Evolutionary conservation across 2,888 invertebrate species (phyloP).

Genomic region (Volucella bombylans): DNA sequence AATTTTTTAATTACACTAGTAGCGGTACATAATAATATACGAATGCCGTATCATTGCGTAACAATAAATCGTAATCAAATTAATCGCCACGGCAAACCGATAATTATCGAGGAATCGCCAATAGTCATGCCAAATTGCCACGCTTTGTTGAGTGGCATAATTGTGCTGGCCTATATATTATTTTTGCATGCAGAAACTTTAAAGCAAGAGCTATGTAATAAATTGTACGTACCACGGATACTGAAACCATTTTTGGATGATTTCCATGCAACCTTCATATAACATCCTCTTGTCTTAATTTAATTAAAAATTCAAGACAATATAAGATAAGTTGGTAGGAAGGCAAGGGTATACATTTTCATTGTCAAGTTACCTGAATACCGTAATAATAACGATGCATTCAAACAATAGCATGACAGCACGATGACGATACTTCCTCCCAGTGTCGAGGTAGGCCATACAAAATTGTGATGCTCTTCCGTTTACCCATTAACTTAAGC

Average conservation of each 20-base stretch:
- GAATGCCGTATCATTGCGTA: slow-evolving; percentile 43
- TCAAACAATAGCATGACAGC: slow-evolving; percentile 24
- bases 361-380: slow-evolving; percentile 48
- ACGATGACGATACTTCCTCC: slow-evolving; percentile 34
- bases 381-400: slow-evolving; percentile 55
- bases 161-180: slow-evolving; percentile 32
- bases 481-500: slow-evolving; percentile 39
- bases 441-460: slow-evolving; percentile 3
- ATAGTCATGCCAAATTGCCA: slow-evolving; percentile 47
- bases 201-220: slow-evolving; percentile 1
- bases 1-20: slow-evolving; percentile 47
- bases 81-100: slow-evolving; percentile 35
- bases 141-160: slow-evolving; percentile 48
- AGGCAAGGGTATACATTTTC: slow-evolving; percentile 11
- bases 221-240: background rate
- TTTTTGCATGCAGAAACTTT: background rate
- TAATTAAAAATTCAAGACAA: no score
- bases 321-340: no score
- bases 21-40: slow-evolving; percentile 30
- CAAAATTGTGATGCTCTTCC: slow-evolving; percentile 50
- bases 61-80: slow-evolving; percentile 57
- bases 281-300: no score
- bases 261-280: no score
- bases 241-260: background rate
- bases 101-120: slow-evolving; percentile 39